These are phyloP conservation scores for Nebria ingens DNA, from an alignment of 1,140 invertebrate species.

Conservation along the genomic window DNA sequence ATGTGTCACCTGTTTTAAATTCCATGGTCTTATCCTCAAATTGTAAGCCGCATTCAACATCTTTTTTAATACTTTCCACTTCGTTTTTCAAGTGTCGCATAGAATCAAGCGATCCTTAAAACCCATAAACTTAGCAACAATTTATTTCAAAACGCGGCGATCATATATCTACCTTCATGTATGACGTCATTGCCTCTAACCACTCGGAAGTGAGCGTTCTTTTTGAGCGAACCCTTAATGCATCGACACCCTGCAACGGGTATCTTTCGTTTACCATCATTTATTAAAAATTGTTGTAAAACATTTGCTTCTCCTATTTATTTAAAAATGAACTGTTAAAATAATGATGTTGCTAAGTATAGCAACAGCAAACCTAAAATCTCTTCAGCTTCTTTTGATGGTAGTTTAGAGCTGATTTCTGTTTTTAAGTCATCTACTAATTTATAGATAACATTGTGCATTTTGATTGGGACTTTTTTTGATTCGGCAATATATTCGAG, in stretches of 20 bases:
- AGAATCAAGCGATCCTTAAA: conserved; percentile 57
- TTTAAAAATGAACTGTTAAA: conserved; percentile 13
- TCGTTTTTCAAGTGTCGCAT: conserved; percentile 86
- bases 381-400: conserved; percentile 61
- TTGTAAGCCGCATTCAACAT: conserved; percentile 78
- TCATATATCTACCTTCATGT: conserved; percentile 51
- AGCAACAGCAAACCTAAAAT: conserved; percentile 46
- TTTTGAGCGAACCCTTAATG: conserved; percentile 63
- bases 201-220: conserved; percentile 55
- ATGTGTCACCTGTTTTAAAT: conserved; percentile 64
- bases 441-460: conserved; percentile 83
- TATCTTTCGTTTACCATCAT: conserved; percentile 69
- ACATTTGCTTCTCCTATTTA: conserved; percentile 73
- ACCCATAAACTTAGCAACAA: conserved; percentile 8
- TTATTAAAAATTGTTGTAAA: conserved; percentile 73
- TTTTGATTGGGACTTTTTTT: conserved; percentile 48
- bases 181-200: conserved; percentile 59
- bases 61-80: conserved; percentile 71
- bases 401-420: conserved; percentile 65
- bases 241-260: conserved; percentile 84
- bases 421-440: conserved; percentile 79
- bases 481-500: conserved; percentile 39
- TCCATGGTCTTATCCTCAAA: conserved; percentile 52
- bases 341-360: conserved; percentile 13
- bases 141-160: not conserved